Percentiles rank a stretch among this genome's conserved stretches.
Conservation (phyloP, 2,113 vertebrate species). For the Pelodiscus sinensis region DNA sequence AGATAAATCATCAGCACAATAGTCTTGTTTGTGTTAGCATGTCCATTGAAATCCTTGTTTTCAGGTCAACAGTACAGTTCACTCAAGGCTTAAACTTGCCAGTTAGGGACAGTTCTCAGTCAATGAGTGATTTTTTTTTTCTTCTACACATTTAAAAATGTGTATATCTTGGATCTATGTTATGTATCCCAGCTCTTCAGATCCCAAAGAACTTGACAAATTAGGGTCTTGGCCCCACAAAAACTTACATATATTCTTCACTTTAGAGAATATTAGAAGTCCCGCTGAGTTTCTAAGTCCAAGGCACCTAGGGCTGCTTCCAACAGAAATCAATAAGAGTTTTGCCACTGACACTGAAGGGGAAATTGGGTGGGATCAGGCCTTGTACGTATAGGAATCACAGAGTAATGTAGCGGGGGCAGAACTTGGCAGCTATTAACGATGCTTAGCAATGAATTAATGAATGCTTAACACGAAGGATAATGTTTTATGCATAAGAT, state of each 20-base stretch:
- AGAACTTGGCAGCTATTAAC: neutral
- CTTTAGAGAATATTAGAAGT: neutral
- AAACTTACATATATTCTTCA: neutral
- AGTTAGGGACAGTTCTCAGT: slow-evolving; percentile 7
- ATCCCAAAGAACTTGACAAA: neutral
- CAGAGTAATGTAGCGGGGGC: fast-evolving
- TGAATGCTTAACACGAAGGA: neutral
- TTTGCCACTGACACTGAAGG: fast-evolving
- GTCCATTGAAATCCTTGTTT: slow-evolving; percentile 68
- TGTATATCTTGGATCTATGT: neutral
- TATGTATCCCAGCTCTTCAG: neutral
- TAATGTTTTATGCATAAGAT: neutral
- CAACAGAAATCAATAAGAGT: fast-evolving
- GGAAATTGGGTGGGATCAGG: neutral
- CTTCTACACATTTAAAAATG: neutral
- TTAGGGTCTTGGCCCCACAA: neutral
- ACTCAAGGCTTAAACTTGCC: neutral
- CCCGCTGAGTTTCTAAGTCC: neutral
- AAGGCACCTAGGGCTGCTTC: neutral
- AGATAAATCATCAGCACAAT: slow-evolving; percentile 51
- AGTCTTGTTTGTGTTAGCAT: slow-evolving; percentile 72
- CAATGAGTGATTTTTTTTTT: slow-evolving; percentile 34
- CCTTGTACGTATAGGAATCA: fast-evolving
- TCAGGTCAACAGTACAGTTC: slow-evolving; percentile 65
- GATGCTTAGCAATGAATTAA: neutral